These are phyloP conservation scores for Oscheius sp. DNA, from an alignment of 2,888 invertebrate genomes.

Conservation along the genomic window DNA sequence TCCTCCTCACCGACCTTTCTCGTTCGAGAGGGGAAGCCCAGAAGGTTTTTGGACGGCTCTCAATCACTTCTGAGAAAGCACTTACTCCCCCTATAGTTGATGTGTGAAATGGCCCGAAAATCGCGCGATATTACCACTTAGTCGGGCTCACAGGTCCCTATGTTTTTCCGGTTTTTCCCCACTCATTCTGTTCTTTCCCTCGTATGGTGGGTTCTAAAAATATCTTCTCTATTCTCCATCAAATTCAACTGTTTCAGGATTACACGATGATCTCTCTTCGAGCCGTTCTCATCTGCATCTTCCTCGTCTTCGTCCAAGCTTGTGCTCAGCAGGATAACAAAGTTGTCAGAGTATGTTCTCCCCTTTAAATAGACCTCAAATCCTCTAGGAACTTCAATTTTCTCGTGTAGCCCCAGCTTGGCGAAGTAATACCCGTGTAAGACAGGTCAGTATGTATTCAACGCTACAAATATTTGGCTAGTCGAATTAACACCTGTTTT, in stretches of 20 bases:
- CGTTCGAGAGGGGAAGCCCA: neutral
- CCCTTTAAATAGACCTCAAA: neutral
- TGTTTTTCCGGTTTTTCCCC: neutral
- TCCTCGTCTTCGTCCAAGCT: slow-evolving; percentile 21
- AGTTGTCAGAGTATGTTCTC: slow-evolving; percentile 1
- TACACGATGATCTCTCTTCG: slow-evolving; percentile 24
- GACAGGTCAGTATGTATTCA: slow-evolving; percentile 10
- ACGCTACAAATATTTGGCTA: too few species aligned
- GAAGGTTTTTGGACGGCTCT: neutral
- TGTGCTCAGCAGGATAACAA: slow-evolving; percentile 24
- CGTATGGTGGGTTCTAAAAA: neutral
- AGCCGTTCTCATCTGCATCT: slow-evolving; percentile 16
- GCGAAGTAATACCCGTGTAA: slow-evolving; percentile 12
- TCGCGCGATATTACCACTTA: neutral
- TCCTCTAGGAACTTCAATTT: slow-evolving; percentile 6
- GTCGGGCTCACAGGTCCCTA: neutral
- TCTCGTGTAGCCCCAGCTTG: slow-evolving; percentile 10
- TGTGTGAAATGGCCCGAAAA: neutral
- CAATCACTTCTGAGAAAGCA: too few species aligned
- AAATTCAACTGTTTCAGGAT: neutral
- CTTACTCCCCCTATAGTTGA: neutral
- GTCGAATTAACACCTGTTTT: too few species aligned
- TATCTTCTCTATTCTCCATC: neutral
- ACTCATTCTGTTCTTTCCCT: neutral
- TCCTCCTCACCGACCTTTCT: neutral